A percentile compares a stretch with the other conserved stretches of the same genome.
phyloP scores from a whole-genome alignment of 2,888 invertebrate species.

The Mythimna vitellina region DNA sequence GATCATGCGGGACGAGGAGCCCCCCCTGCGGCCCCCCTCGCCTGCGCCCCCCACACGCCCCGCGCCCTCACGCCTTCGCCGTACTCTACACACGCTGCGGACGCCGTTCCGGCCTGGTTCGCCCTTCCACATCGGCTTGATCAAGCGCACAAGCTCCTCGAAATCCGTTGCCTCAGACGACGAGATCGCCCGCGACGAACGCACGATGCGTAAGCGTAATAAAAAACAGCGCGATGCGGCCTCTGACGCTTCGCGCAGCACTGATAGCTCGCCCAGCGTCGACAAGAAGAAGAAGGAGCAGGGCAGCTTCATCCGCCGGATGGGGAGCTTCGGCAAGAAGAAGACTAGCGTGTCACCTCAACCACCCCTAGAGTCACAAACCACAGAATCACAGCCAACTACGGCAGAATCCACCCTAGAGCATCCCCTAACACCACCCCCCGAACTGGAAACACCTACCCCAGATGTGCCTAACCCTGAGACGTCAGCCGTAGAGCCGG shows the following conservation, averaged over 20 bases:
- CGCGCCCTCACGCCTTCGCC: constrained; percentile 85
- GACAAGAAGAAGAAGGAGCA: constrained; percentile 83
- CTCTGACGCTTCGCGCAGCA: constrained; percentile 79
- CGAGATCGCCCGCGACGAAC: constrained; percentile 86
- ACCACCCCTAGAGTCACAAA: constrained; percentile 66
- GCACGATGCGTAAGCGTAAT: constrained; percentile 89
- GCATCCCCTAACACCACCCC: constrained; percentile 33
- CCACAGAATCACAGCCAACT: constrained; percentile 63
- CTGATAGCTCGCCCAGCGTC: constrained; percentile 82
- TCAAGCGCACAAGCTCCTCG: constrained; percentile 84
- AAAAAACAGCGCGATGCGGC: constrained; percentile 85
- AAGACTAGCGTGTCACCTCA: constrained; percentile 75
- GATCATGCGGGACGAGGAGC: constrained; percentile 82
- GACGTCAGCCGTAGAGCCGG: constrained; percentile 64
- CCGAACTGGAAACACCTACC: constrained; percentile 57
- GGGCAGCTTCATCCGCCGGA: constrained; percentile 79
- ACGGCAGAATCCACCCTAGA: constrained; percentile 62
- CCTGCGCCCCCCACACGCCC: constrained; percentile 70
- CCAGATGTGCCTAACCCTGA: constrained; percentile 53
- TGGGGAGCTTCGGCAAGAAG: constrained; percentile 85
- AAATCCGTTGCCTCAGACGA: constrained; percentile 88
- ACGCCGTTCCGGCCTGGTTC: constrained; percentile 88
- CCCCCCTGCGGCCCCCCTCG: constrained; percentile 77
- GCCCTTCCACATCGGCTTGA: constrained; percentile 89
- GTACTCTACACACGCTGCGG: constrained; percentile 87